phyloP scores from a whole-genome alignment of 2,888 invertebrate species.

The Eubasilissa splendida region DNA sequence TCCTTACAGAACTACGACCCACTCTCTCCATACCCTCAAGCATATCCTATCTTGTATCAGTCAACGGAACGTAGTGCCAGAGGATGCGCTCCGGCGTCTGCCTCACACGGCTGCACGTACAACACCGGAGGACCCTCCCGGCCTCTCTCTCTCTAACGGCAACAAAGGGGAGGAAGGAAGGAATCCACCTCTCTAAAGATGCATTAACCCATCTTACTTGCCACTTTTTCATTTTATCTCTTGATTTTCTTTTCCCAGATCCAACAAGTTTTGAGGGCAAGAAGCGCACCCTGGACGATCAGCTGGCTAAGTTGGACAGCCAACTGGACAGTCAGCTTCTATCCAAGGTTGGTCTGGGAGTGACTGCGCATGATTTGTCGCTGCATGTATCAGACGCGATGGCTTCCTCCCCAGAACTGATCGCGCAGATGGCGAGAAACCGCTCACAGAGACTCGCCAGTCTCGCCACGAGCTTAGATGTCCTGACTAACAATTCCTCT shows the following conservation, averaged over 20 bases:
- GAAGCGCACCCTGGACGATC: conserved; percentile 84
- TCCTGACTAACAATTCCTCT: conserved; percentile 32
- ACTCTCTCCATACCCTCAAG: no score
- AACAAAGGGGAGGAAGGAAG: no score
- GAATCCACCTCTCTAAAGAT: neutral
- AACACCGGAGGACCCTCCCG: no score
- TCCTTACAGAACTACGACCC: no score
- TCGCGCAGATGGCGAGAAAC: conserved; percentile 18
- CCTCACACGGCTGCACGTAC: no score
- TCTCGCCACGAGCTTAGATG: conserved; percentile 43
- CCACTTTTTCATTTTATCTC: neutral
- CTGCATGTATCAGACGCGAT: conserved; percentile 14
- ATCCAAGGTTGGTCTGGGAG: conserved; percentile 62
- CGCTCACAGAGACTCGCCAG: conserved; percentile 32
- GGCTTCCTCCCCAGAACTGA: conserved; percentile 23
- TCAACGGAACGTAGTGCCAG: no score
- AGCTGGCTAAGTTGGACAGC: conserved; percentile 86
- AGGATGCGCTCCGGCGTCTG: no score
- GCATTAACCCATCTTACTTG: neutral
- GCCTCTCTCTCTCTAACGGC: no score
- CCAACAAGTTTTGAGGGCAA: conserved; percentile 78
- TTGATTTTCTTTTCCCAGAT: conserved; percentile 44
- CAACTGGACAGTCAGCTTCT: conserved; percentile 82
- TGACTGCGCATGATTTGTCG: conserved; percentile 34
- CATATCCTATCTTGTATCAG: no score